phyloP scores from a whole-genome alignment of 92 coral and sea anemone species.

The Montipora capitata region DNA sequence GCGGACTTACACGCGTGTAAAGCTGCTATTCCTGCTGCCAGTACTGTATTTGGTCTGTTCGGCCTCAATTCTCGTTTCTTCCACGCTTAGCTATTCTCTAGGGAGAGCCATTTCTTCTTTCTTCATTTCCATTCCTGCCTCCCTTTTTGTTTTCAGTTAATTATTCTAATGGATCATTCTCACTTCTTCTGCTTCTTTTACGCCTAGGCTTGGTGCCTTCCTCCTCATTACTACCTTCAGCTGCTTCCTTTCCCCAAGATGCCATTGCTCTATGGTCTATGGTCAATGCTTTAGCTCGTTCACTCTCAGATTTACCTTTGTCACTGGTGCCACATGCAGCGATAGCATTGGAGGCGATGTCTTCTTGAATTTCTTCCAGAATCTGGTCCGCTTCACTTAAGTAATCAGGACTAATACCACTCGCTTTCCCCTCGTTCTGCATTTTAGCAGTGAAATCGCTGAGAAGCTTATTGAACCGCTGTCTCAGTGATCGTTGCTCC shows the following conservation, averaged over 20 bases:
- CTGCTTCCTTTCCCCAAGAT: conserved; percentile 49
- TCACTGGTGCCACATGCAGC: conserved; percentile 24
- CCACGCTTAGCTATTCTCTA: conserved; percentile 34
- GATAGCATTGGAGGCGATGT: conserved; percentile 44
- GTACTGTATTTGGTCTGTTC: too few species aligned
- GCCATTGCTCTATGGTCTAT: conserved; percentile 43
- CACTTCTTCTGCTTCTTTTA: conserved; percentile 38
- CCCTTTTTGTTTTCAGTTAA: conserved; percentile 44
- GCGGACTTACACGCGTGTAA: too few species aligned
- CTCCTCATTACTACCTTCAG: conserved; percentile 25
- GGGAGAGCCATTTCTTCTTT: conserved; percentile 40
- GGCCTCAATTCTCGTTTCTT: conserved; percentile 42
- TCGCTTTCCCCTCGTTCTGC: conserved; percentile 49
- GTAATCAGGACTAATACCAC: conserved; percentile 50
- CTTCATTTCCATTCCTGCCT: conserved; percentile 31
- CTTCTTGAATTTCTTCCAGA: conserved; percentile 63
- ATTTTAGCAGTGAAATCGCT: conserved; percentile 46
- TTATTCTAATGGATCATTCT: conserved; percentile 48
- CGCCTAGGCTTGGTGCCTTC: conserved; percentile 30
- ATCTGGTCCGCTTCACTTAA: conserved; percentile 56
- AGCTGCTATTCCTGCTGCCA: too few species aligned
- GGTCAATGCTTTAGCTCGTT: conserved; percentile 48
- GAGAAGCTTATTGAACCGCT: neutral
- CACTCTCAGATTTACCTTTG: conserved; percentile 51
- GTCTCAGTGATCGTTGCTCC: neutral